Conservation (phyloP, 2,113 vertebrate species). For the Brevimyrus niger region DNA sequence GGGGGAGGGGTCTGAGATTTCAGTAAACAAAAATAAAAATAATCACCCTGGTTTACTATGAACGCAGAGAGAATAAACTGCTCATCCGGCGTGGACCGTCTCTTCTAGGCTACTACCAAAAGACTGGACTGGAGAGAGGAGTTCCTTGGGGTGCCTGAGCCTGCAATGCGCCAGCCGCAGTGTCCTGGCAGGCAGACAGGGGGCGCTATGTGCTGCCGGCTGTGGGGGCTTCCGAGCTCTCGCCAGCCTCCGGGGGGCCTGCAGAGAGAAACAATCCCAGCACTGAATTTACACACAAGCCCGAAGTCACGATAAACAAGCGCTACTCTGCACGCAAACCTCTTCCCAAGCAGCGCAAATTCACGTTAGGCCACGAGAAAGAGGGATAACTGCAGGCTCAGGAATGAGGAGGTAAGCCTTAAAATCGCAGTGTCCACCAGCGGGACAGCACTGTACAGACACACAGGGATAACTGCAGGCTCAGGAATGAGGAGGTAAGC, state of each 20-base stretch:
- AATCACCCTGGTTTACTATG: constrained; percentile 29
- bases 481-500: neutral
- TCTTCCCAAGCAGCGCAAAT: neutral
- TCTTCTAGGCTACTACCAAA: constrained; percentile 34
- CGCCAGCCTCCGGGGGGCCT: constrained; percentile 64
- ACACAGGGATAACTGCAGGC: neutral
- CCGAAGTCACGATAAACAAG: neutral
- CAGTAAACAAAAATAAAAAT: constrained; percentile 41
- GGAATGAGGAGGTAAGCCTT: neutral
- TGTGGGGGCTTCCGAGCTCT: constrained; percentile 59
- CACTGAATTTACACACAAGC: neutral
- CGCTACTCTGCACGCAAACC: neutral
- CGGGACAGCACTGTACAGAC: no score
- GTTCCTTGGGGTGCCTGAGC: constrained; percentile 45
- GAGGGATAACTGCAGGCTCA: neutral
- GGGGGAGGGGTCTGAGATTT: constrained; percentile 50
- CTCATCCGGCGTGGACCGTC: constrained; percentile 44
- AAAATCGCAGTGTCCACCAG: neutral
- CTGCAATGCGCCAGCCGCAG: constrained; percentile 49
- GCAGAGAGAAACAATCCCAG: constrained; percentile 25
- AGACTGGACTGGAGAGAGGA: constrained; percentile 43
- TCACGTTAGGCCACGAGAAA: neutral
- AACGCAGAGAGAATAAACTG: constrained; percentile 45
- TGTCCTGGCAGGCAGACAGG: constrained; percentile 48
- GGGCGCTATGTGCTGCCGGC: constrained; percentile 69